phyloP scores from a whole-genome alignment of 1,140 invertebrate species.

The Tribolium madens region DNA sequence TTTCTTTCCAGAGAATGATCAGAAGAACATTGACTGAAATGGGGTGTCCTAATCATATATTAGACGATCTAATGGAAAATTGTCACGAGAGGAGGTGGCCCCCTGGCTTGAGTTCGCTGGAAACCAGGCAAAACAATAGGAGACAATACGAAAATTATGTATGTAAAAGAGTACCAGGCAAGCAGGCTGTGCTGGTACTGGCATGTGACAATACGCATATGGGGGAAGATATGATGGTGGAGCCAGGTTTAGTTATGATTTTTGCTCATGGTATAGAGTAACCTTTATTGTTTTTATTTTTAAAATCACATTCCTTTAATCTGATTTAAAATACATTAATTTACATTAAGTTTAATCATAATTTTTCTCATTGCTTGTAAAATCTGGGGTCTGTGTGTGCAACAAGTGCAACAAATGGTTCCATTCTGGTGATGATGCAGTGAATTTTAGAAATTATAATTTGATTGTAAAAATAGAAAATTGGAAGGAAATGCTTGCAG shows the following conservation, averaged over 20 bases:
- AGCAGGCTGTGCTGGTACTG: constrained; percentile 94
- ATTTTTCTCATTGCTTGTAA: constrained; percentile 8
- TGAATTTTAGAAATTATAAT: neutral
- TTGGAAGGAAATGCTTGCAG: no score
- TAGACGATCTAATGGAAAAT: constrained; percentile 96
- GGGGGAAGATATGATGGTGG: constrained; percentile 94
- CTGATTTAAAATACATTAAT: constrained; percentile 11
- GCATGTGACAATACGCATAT: constrained; percentile 96
- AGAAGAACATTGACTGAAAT: constrained; percentile 92
- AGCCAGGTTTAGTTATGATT: constrained; percentile 98
- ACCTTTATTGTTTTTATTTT: constrained; percentile 51
- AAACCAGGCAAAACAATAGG: constrained; percentile 93
- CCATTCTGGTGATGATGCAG: neutral
- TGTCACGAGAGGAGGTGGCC: constrained; percentile 97
- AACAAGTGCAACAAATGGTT: neutral
- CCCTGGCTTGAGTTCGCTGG: constrained; percentile 89
- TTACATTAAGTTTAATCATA: constrained; percentile 25
- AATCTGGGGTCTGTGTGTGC: neutral
- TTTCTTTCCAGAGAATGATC: constrained; percentile 82
- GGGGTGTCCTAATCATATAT: constrained; percentile 90
- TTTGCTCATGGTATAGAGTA: constrained; percentile 97
- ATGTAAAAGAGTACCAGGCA: constrained; percentile 93
- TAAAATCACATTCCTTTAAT: constrained; percentile 25
- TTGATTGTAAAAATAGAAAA: no score
- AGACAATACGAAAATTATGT: constrained; percentile 94